Percentiles rank a stretch among this genome's conserved stretches.
Conservation (phyloP, 2,113 vertebrate genomes). For the Meleagris gallopavo region DNA sequence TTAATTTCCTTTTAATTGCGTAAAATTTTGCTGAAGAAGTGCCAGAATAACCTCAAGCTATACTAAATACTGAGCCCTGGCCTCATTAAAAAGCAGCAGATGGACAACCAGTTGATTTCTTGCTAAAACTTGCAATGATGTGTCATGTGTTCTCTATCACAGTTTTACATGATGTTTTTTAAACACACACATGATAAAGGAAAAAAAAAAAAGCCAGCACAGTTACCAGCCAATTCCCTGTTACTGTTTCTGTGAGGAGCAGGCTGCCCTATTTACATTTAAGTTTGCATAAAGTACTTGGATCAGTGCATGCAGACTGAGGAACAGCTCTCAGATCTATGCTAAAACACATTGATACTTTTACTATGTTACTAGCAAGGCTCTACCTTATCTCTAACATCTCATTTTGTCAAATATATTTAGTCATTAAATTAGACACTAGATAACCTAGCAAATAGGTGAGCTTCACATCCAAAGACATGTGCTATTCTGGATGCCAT, state of each 20-base stretch:
- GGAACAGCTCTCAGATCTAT: background rate
- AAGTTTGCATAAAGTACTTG: background rate
- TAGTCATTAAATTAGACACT: background rate
- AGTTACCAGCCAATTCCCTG: background rate
- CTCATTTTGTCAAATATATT: background rate
- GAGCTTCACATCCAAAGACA: background rate
- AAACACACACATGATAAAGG: background rate
- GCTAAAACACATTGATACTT: background rate
- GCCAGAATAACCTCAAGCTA: background rate
- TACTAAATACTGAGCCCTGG: background rate
- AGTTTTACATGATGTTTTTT: background rate
- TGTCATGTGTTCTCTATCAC: background rate
- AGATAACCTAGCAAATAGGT: background rate
- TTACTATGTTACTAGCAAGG: background rate
- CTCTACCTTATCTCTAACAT: background rate
- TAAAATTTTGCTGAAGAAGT: background rate
- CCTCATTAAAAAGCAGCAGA: background rate
- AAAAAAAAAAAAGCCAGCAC: accelerated
- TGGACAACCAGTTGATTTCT: background rate
- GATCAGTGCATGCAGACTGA: background rate
- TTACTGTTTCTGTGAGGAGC: background rate
- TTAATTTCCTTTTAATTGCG: background rate
- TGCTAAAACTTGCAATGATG: background rate
- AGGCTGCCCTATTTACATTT: background rate
- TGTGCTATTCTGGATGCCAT: background rate